Evolutionary conservation across 2,113 vertebrate genomes (phyloP).

Genomic region (Colistium nudipinnis): DNA sequence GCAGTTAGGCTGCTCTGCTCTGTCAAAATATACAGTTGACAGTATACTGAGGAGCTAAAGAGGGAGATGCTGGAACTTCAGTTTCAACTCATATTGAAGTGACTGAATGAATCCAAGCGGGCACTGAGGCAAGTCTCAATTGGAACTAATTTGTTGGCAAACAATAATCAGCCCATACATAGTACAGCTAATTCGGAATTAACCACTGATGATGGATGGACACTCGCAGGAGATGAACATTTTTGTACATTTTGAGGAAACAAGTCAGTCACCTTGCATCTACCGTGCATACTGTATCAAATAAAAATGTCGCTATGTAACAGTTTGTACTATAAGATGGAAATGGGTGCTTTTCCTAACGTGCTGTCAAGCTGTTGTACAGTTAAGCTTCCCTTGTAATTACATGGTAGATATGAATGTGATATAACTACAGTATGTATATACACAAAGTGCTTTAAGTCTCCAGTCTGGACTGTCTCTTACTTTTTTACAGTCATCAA

Average conservation of each 20-base stretch:
- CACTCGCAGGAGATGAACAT: not conserved
- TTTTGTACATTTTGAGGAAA: conserved; percentile 12
- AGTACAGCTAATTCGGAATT: conserved; percentile 29
- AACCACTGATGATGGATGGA: conserved; percentile 11
- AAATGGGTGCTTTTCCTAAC: conserved; percentile 20
- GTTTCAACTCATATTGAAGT: conserved; percentile 1
- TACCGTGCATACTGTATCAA: conserved; percentile 15
- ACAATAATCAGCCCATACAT: conserved; percentile 21
- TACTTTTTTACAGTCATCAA: too few relatives aligned
- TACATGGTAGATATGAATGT: conserved; percentile 7
- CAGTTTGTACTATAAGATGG: conserved; percentile 24
- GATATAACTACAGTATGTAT: conserved; percentile 1
- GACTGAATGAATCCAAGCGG: conserved; percentile 20
- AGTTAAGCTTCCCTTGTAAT: conserved; percentile 18
- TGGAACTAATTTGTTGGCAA: conserved; percentile 14
- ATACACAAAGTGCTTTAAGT: too few relatives aligned
- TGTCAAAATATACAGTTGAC: conserved; percentile 17
- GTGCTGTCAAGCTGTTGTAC: conserved; percentile 46
- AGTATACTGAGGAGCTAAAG: conserved; percentile 3
- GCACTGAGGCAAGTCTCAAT: not conserved
- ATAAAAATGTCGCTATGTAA: conserved; percentile 33
- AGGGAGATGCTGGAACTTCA: not conserved
- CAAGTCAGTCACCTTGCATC: conserved; percentile 1
- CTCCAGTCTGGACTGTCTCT: too few relatives aligned
- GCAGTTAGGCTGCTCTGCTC: not conserved